Percentiles rank a stretch among this genome's conserved stretches.
Evolutionary conservation across 1,140 invertebrate genomes (phyloP).

Genomic region (Choristoneura fumiferana): DNA sequence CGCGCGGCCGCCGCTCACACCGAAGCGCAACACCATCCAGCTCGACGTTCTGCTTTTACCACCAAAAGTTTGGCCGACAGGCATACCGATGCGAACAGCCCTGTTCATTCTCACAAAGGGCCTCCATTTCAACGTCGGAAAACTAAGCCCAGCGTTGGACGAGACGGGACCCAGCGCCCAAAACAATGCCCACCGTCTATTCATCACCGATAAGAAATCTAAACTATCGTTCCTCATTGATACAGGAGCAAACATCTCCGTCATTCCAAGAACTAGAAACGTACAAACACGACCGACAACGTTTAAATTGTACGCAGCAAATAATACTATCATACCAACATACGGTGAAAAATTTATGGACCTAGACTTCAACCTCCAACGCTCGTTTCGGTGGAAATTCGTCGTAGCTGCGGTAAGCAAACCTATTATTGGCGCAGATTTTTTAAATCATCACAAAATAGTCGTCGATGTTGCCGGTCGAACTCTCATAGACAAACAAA

Average conservation of each 20-base stretch:
- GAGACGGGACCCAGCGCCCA: background rate
- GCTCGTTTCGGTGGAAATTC: constrained; percentile 9
- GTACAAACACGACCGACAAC: background rate
- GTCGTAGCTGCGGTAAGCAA: constrained; percentile 19
- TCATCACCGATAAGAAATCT: constrained; percentile 1
- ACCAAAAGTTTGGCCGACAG: background rate
- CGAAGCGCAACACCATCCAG: background rate
- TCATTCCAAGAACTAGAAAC: background rate
- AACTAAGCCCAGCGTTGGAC: background rate
- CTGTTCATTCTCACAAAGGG: background rate
- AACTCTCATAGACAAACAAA: background rate
- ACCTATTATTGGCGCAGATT: constrained; percentile 39
- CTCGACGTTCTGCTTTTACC: background rate
- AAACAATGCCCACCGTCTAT: background rate
- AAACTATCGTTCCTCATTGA: background rate
- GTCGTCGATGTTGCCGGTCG: constrained; percentile 10
- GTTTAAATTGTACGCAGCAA: constrained; percentile 9
- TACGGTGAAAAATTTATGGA: constrained; percentile 9
- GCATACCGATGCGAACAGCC: background rate
- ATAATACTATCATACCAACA: constrained; percentile 6
- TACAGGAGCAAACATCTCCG: constrained; percentile 6
- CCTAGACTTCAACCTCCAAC: background rate
- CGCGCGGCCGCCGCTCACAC: too few relatives aligned
- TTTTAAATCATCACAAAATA: constrained; percentile 20
- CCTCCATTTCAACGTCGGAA: background rate